Conservation (phyloP, 2,113 vertebrate genomes). For the Phylloscopus trochiloides region DNA sequence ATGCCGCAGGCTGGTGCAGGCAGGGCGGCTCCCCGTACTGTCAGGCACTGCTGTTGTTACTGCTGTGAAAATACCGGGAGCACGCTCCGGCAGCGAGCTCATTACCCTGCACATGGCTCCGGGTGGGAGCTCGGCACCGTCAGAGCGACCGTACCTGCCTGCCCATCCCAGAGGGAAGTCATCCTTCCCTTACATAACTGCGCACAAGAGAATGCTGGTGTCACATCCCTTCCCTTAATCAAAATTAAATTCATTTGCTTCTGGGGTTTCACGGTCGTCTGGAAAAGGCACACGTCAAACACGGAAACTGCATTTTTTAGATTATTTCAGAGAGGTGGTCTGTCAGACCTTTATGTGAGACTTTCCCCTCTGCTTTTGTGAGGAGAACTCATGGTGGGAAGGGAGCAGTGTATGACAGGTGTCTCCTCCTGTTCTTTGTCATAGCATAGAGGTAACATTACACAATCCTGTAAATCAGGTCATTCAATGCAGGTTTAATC, state of each 20-base stretch:
- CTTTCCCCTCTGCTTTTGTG: background rate
- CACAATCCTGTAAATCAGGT: background rate
- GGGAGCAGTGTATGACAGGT: background rate
- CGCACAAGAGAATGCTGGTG: background rate
- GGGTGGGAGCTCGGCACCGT: background rate
- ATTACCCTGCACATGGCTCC: accelerated
- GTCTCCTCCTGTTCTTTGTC: background rate
- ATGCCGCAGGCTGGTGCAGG: background rate
- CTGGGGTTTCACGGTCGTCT: background rate
- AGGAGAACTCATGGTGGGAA: background rate
- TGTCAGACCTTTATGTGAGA: background rate
- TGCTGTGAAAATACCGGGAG: background rate
- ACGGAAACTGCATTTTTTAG: accelerated
- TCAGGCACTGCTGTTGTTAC: accelerated
- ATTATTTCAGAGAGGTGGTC: background rate
- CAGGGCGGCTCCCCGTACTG: background rate
- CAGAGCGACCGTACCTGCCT: background rate
- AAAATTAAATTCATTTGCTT: background rate
- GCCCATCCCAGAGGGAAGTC: background rate
- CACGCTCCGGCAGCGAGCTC: background rate
- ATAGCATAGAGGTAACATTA: background rate
- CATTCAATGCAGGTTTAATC: accelerated
- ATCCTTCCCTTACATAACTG: background rate
- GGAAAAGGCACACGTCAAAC: background rate
- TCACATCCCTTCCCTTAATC: background rate